Evolutionary conservation across 2,888 invertebrate species (phyloP), one percentile per base, ranked within the genome.

Genomic region (Willowsia nigromaculata): DNA sequence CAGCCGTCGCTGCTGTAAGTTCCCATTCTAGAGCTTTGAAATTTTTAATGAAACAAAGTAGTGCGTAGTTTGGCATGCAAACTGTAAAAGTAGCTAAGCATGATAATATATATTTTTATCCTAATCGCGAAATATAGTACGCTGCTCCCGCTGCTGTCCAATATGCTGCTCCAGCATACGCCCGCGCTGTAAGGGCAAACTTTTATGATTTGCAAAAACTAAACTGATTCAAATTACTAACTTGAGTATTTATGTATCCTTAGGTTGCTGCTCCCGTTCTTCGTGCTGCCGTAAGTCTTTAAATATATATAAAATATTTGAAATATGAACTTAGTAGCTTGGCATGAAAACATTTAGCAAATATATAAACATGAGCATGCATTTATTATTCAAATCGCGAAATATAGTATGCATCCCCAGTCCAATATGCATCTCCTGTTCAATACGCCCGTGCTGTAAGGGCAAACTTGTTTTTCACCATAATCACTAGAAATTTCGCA

Each of bases 151-250:
- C 47, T 1, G 47, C 47, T 40, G 27, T 71, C 11, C 33, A 59
- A 37, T 85, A 85, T 43, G 85, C 78, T 6, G 47, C 59, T 5
- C 62, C 85, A 53, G 43, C 68, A 18, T 80, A 80, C 53, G 76
- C 76, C 74, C 53, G 76, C 33, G 86, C 86, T 78, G 71, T 71
- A 71, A 40, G 18, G 37, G 37, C 27, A 27, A n/a, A 6, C 27
- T 30, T 27, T 25, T 7, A 11, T 37, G 7, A 33, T 33, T 65
- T 6, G 43, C 3, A 15, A 11, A 6, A 33, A 18, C 40, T 7
- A 43, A n/a, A n/a, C 30, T 1, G 15, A 3, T 25, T 22, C 25
- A 43, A 37, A 43, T 43, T 9, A 43, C 11, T 43, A 43, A 43
- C 13, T 9, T 43, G 6, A 22, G 56, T 25, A 25, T 59, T 59